Conservation (phyloP, 2,888 invertebrate species). For the Xestobium rufovillosum region DNA sequence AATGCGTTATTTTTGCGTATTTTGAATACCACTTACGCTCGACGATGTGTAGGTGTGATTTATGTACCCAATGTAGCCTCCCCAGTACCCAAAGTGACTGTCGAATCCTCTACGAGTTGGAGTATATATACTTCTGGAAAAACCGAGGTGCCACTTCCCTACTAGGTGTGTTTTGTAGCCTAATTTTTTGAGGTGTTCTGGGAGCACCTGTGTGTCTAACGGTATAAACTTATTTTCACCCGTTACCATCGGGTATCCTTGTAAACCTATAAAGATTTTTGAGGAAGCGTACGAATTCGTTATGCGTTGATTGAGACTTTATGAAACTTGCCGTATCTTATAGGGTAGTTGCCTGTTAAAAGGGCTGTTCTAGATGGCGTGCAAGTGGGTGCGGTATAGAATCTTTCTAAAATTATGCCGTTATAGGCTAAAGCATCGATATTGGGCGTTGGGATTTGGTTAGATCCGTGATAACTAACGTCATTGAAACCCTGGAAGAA, state of each 20-base stretch:
- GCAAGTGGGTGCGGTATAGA: slow-evolving; percentile 80
- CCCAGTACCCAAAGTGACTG: slow-evolving; percentile 76
- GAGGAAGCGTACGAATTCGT: too few relatives aligned
- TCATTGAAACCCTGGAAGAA: slow-evolving; percentile 86
- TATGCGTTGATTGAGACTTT: too few relatives aligned
- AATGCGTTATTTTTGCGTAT: too few relatives aligned
- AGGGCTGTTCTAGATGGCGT: slow-evolving; percentile 79
- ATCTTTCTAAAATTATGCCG: slow-evolving; percentile 75
- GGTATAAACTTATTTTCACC: slow-evolving; percentile 67
- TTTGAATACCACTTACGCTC: too few relatives aligned
- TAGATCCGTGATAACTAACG: slow-evolving; percentile 80
- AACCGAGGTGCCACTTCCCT: slow-evolving; percentile 84
- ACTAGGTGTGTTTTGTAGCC: slow-evolving; percentile 71
- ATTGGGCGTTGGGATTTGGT: slow-evolving; percentile 83
- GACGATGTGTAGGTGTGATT: too few relatives aligned
- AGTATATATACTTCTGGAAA: slow-evolving; percentile 56
- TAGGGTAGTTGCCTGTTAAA: slow-evolving; percentile 80
- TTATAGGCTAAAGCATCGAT: slow-evolving; percentile 79
- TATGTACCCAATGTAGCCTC: slow-evolving; percentile 74
- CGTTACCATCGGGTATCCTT: slow-evolving; percentile 58
- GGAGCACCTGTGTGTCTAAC: slow-evolving; percentile 44
- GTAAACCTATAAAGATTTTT: slow-evolving; percentile 58
- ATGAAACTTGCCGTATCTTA: slow-evolving; percentile 63
- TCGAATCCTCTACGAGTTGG: slow-evolving; percentile 71
- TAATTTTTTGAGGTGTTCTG: slow-evolving; percentile 53